A percentile compares a stretch with the other conserved stretches of the same genome.
Conservation (phyloP, 2,113 vertebrate species). For the Nannobrachium achirus region DNA sequence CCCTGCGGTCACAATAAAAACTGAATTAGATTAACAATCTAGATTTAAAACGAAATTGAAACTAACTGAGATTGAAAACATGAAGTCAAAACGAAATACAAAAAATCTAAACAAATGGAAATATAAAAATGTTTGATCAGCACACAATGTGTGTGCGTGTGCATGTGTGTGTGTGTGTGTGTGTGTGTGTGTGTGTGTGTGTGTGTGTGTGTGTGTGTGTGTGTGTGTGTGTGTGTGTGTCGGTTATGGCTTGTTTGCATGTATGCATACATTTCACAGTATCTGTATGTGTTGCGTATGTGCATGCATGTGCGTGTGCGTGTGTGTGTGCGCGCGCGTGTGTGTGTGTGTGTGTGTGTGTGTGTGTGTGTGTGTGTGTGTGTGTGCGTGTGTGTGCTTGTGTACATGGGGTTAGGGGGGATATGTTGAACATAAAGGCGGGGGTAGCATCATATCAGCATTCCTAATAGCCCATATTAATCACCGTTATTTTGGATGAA, state of each 20-base stretch:
- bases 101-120: no score
- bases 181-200: neutral
- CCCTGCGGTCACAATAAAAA: no score
- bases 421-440: slow-evolving; percentile 39
- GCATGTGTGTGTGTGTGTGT: neutral
- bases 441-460: slow-evolving; percentile 27
- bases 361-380: slow-evolving; percentile 26
- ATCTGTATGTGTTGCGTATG: no score
- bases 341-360: neutral
- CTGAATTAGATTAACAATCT: no score
- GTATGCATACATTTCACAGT: no score
- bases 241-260: no score
- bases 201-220: neutral
- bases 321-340: neutral
- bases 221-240: neutral
- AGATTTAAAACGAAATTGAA: no score
- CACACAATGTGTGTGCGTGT: neutral
- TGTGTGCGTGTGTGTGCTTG: slow-evolving; percentile 20
- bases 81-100: no score
- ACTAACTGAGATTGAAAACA: no score
- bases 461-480: slow-evolving; percentile 66
- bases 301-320: neutral
- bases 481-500: slow-evolving; percentile 64
- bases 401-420: neutral
- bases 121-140: neutral